These are phyloP conservation scores for Spea multiplicata DNA, from an alignment of 2,113 vertebrate genomes.

Conservation along the genomic window DNA sequence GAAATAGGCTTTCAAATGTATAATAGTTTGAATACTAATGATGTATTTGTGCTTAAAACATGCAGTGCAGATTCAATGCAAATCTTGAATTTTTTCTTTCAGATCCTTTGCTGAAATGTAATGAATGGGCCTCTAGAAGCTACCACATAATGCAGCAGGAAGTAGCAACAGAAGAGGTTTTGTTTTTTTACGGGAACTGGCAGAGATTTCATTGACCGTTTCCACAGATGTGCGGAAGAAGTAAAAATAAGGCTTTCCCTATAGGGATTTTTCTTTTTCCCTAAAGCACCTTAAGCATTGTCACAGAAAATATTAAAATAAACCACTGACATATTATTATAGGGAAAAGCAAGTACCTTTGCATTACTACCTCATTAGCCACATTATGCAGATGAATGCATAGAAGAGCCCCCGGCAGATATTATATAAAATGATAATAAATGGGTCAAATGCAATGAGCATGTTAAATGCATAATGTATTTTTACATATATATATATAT, in stretches of 20 bases:
- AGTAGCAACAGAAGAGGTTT: slow-evolving; percentile 11
- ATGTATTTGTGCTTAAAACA: not conserved
- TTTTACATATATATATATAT: not conserved
- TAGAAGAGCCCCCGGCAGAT: no score
- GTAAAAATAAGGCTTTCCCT: slow-evolving; percentile 16
- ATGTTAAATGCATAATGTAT: no score
- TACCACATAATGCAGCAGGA: slow-evolving; percentile 6
- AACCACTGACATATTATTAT: not conserved
- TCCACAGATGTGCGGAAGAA: slow-evolving; percentile 30
- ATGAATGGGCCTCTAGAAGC: not conserved
- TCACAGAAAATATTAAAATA: slow-evolving; percentile 3
- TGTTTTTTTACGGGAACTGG: slow-evolving; percentile 12
- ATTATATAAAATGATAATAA: not conserved
- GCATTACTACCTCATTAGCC: not conserved
- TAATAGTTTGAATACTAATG: slow-evolving; percentile 1
- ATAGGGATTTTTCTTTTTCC: slow-evolving; percentile 9
- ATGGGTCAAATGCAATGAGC: no score
- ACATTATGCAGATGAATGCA: not conserved
- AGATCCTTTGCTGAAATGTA: not conserved
- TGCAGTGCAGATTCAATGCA: not conserved
- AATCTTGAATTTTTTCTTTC: slow-evolving; percentile 3
- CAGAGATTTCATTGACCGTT: slow-evolving; percentile 16
- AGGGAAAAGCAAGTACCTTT: not conserved
- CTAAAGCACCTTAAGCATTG: slow-evolving; percentile 13
- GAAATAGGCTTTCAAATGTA: not conserved